phyloP scores from a whole-genome alignment of 2,113 vertebrate genomes.

The Misgurnus anguillicaudatus region DNA sequence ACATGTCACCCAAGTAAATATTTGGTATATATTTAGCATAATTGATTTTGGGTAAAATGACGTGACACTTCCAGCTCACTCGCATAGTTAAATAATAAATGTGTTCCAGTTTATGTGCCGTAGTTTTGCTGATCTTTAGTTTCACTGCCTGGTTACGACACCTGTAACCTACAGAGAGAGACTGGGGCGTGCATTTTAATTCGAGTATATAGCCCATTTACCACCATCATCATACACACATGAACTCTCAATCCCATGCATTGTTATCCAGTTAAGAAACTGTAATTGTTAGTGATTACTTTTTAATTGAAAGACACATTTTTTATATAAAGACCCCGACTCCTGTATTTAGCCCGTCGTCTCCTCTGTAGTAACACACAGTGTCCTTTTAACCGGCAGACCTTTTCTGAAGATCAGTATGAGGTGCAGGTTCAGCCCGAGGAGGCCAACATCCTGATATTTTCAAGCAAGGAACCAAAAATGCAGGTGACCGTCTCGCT shows the following conservation, averaged over 20 bases:
- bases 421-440: conserved; percentile 79
- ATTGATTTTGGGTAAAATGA: too few relatives aligned
- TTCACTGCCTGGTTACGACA: conserved; percentile 79
- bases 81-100: conserved; percentile 1
- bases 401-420: conserved; percentile 83
- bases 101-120: conserved; percentile 47
- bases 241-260: not conserved
- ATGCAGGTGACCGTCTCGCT: conserved; percentile 83
- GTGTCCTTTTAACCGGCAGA: conserved; percentile 85
- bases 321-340: not conserved
- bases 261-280: not conserved
- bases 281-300: not conserved
- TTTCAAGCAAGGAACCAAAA: conserved; percentile 82
- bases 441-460: conserved; percentile 80
- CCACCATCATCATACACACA: not conserved
- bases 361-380: conserved; percentile 78
- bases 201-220: not conserved
- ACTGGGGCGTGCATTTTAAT: conserved; percentile 52
- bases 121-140: conserved; percentile 78
- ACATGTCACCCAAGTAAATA: too few relatives aligned
- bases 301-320: too few relatives aligned
- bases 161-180: conserved; percentile 79
- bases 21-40: too few relatives aligned
- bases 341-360: conserved; percentile 40
- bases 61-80: too few relatives aligned